Percentiles rank a stretch among this genome's conserved stretches.
These are phyloP conservation scores for Pardalotus punctatus DNA, from an alignment of 2,113 vertebrate species.

Conservation along the genomic window DNA sequence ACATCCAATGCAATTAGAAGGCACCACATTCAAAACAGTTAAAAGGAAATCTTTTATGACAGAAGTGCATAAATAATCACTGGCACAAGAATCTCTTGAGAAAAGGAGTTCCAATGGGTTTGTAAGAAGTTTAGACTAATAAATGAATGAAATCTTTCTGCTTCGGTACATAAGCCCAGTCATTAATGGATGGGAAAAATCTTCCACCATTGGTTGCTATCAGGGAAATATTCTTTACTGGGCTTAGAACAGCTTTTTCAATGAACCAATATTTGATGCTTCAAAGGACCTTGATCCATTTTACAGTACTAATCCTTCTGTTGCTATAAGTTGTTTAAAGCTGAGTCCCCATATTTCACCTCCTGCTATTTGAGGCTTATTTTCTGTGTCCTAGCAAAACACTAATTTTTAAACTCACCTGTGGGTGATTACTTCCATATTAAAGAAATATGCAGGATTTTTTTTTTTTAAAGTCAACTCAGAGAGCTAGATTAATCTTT, in stretches of 20 bases:
- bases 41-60: neutral
- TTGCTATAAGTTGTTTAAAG: neutral
- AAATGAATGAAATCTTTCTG: neutral
- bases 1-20: constrained; percentile 5
- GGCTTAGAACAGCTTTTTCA: neutral
- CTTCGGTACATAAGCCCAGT: neutral
- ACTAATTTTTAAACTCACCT: constrained; percentile 38
- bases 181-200: neutral
- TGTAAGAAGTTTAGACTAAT: neutral
- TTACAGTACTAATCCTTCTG: neutral
- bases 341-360: neutral
- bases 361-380: neutral
- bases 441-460: neutral
- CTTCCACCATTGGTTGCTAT: neutral
- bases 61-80: neutral
- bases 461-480: neutral
- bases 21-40: neutral
- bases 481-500: neutral
- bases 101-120: neutral
- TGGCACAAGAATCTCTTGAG: neutral
- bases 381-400: neutral
- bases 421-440: constrained; percentile 29
- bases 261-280: neutral
- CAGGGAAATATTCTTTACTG: neutral
- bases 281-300: neutral